Evolutionary conservation across 2,113 vertebrate species (phyloP).

Genomic region (Cottus gobio): DNA sequence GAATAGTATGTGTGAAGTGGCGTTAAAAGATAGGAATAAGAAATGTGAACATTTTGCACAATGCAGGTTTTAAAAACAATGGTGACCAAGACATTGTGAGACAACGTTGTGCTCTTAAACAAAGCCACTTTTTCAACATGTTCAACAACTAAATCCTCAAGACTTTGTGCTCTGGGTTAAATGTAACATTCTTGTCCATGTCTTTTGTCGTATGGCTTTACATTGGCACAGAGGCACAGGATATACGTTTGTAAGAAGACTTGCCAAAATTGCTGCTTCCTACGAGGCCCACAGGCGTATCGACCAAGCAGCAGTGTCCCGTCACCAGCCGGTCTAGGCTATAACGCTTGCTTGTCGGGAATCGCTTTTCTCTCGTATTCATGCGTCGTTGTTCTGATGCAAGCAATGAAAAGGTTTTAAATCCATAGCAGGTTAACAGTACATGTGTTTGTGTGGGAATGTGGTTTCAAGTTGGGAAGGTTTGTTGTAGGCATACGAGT

Average conservation of each 20-base stretch:
- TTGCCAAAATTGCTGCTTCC: not conserved
- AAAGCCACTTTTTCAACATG: not conserved
- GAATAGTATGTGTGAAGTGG: constrained; percentile 20
- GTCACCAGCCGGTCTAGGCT: constrained; percentile 15
- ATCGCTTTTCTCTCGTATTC: not conserved
- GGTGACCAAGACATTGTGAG: not conserved
- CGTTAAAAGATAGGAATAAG: constrained; percentile 19
- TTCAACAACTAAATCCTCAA: not conserved
- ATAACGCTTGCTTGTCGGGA: not conserved
- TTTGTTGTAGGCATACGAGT: not conserved
- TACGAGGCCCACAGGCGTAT: constrained; percentile 6
- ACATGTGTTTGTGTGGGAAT: not conserved
- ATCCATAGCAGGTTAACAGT: not conserved
- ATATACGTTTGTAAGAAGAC: constrained; percentile 16
- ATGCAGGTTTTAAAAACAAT: not conserved
- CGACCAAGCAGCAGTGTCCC: constrained; percentile 8
- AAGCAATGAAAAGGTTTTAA: not conserved
- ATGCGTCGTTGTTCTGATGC: not conserved
- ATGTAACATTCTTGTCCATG: constrained; percentile 42
- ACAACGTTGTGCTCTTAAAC: not conserved
- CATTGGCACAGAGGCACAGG: constrained; percentile 29
- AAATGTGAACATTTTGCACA: constrained; percentile 13
- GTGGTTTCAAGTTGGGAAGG: not conserved
- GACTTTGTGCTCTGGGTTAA: constrained; percentile 18
- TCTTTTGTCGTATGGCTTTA: constrained; percentile 34